Conservation (phyloP, 2,888 invertebrate genomes). For the Macrosiphum euphorbiae region DNA sequence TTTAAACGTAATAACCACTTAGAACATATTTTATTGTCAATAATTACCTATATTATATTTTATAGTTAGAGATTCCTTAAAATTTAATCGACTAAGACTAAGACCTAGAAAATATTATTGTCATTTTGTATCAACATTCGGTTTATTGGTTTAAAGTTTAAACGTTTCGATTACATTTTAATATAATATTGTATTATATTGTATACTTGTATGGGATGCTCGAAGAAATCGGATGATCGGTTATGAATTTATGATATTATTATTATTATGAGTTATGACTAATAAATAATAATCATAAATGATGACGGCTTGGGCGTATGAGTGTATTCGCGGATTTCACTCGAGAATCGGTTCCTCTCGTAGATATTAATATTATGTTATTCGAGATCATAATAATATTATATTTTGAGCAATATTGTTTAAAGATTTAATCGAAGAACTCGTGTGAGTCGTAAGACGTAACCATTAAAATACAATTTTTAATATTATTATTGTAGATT, state of each 20-base stretch:
- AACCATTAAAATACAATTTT: neutral
- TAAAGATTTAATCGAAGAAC: neutral
- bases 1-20: constrained; percentile 15
- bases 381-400: neutral
- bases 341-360: neutral
- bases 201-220: neutral
- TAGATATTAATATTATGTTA: neutral
- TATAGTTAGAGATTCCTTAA: constrained; percentile 12
- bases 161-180: neutral
- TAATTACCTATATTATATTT: neutral
- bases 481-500: neutral
- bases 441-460: neutral
- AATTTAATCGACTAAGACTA: constrained; percentile 37
- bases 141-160: neutral
- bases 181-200: neutral
- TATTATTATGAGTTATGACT: neutral
- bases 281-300: neutral
- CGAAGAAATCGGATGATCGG: neutral
- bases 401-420: constrained; percentile 3
- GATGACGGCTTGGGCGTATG: neutral
- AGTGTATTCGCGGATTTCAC: neutral
- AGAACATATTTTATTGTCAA: constrained; percentile 47
- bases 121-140: constrained; percentile 52
- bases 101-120: constrained; percentile 59
- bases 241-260: neutral